A percentile compares a stretch with the other conserved stretches of the same genome.
phyloP scores from a whole-genome alignment of 2,797 vertebrate genomes.

The Centroberyx gerrardi region DNA sequence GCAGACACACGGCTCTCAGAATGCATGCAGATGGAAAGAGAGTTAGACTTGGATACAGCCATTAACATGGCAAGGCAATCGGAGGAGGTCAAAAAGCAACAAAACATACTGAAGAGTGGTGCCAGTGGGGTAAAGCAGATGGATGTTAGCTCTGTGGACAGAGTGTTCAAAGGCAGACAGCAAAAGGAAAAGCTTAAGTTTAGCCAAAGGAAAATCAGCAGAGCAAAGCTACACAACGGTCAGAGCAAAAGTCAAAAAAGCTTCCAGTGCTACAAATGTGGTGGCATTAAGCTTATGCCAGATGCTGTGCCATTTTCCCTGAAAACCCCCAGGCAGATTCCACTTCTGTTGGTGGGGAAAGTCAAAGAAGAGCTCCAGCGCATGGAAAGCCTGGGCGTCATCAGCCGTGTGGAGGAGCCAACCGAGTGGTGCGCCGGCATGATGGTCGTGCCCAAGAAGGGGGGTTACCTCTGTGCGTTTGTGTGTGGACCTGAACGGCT shows the following conservation, averaged over 20 bases:
- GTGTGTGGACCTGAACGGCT: background rate
- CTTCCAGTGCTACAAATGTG: constrained; percentile 21
- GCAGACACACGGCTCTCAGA: background rate
- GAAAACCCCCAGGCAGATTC: constrained; percentile 21
- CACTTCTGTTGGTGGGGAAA: background rate
- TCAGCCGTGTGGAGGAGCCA: constrained; percentile 32
- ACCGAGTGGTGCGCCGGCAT: constrained; percentile 43
- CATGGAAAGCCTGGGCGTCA: constrained; percentile 20
- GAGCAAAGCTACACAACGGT: background rate
- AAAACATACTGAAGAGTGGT: constrained; percentile 20
- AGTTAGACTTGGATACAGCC: constrained; percentile 26
- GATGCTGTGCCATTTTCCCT: constrained; percentile 26
- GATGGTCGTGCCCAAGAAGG: constrained; percentile 33
- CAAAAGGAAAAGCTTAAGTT: background rate
- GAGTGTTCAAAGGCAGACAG: constrained; percentile 6
- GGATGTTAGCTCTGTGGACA: constrained; percentile 8
- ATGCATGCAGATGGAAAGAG: constrained; percentile 44
- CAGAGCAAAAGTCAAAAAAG: background rate
- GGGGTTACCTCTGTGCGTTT: background rate
- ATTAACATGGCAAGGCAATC: constrained; percentile 36
- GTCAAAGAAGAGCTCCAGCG: constrained; percentile 3
- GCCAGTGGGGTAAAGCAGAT: background rate
- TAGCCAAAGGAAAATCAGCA: background rate
- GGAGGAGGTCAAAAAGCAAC: constrained; percentile 31
- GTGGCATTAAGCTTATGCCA: background rate